Base-by-base conservation (phyloP, 2,113 vertebrate species). In the Rhinopomastus cyanomelas region DNA sequence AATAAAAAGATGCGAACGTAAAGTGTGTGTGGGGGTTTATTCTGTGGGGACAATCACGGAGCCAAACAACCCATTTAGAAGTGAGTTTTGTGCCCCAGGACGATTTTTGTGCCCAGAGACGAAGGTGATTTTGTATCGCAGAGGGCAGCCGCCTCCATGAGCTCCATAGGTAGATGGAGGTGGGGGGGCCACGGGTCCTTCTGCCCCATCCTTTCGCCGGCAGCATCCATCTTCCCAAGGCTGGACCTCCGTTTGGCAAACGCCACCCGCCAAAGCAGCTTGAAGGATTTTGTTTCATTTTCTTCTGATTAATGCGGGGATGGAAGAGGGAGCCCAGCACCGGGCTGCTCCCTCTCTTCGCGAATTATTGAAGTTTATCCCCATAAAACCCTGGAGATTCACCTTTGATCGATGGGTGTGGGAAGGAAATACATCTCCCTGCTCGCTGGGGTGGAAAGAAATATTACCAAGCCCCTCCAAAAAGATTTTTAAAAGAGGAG, bases 381-480 rank as follows among this genome's bases (percentile, higher is more conserved):
- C 88, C 88, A 93, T 95, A 94, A 97, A n/a, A 95, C 72, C 66
- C 62, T 42, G 59, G 92, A 25, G 78, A 94, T 92, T 94, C 91
- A 64, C 91, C 96, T 96, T 97, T 96, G 95, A 96, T 96, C 95
- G 61, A 55, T 5, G 20, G 9, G n/a, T 67, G 71, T 85, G 78
- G 19, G 89, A 91, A 94, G 87, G 59, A 66, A 97, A 60, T 12
- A 6, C 27, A 42, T 26, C 42, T 21, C 20, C 21, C 44, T 25
- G 42, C 3, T 46, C 16, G 81, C 37, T 27, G 57, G 1, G 16
- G 74, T 3, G 72, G 59, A 5, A 19, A 22, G 34, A 27, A 42
- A 29, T 5, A 30, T 5, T 3, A 0, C 19, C 19, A 39, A 29
- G 48, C 19, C 34, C 25, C 29, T 42, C 27, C n/a, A 49, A 57